These are phyloP conservation scores for Diarsia rubi DNA, from an alignment of 2,888 invertebrate genomes.

Conservation along the genomic window DNA sequence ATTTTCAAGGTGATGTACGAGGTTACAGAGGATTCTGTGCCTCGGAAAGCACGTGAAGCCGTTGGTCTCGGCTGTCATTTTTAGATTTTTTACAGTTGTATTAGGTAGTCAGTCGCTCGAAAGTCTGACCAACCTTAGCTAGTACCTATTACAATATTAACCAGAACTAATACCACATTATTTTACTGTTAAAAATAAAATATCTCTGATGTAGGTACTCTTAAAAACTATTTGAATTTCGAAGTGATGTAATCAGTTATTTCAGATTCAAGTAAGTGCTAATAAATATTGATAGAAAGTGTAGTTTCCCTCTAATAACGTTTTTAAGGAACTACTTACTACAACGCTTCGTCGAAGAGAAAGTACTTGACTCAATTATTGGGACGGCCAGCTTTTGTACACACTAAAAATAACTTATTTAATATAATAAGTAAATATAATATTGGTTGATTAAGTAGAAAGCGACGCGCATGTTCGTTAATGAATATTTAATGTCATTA, in stretches of 20 bases:
- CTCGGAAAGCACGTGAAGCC: too few relatives aligned
- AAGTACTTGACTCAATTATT: conserved; percentile 43
- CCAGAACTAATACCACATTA: too few relatives aligned
- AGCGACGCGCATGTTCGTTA: conserved; percentile 4
- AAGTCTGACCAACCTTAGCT: too few relatives aligned
- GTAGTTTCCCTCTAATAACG: conserved; percentile 55
- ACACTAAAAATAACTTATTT: conserved; percentile 14
- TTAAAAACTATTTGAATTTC: not conserved
- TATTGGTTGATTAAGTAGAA: conserved; percentile 31
- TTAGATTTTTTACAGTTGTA: too few relatives aligned
- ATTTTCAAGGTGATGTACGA: not conserved
- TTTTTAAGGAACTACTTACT: conserved; percentile 60
- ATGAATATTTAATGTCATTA: not conserved
- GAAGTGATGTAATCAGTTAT: not conserved
- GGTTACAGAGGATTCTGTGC: not conserved
- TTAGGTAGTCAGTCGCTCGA: too few relatives aligned
- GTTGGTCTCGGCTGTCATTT: too few relatives aligned
- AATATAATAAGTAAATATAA: conserved; percentile 2
- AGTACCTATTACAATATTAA: too few relatives aligned
- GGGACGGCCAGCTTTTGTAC: conserved; percentile 7
- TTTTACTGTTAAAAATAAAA: not conserved
- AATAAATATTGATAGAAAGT: conserved; percentile 34
- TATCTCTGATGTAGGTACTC: not conserved
- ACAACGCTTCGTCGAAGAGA: conserved; percentile 42
- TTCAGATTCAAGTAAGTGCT: conserved; percentile 10